Conservation (phyloP, 2,797 vertebrate species). For the Pogoniulus pusillus region DNA sequence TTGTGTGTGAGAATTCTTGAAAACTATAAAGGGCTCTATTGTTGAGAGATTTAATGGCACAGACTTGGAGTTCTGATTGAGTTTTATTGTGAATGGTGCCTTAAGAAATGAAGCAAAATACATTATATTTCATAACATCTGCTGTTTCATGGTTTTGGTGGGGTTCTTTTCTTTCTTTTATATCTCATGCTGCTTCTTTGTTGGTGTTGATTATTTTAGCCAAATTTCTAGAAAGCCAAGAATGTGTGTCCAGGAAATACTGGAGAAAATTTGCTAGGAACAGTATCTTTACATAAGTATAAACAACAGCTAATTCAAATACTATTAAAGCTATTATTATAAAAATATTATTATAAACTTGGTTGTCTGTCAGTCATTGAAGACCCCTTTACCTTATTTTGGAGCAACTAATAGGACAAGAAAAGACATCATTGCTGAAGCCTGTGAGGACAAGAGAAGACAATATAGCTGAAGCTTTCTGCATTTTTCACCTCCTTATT, state of each 20-base stretch:
- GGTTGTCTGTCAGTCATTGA: not conserved
- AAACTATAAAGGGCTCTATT: not conserved
- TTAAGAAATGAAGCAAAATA: slow-evolving; percentile 16
- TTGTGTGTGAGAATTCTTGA: not conserved
- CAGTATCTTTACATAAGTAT: not conserved
- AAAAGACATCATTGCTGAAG: not conserved
- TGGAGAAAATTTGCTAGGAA: not conserved
- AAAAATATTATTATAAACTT: too few relatives aligned
- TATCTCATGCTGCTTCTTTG: not conserved
- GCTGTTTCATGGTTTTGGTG: not conserved
- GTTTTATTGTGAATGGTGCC: not conserved
- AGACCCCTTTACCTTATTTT: not conserved
- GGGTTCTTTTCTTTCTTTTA: not conserved
- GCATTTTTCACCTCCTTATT: not conserved
- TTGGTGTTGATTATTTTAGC: not conserved
- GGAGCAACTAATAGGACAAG: not conserved
- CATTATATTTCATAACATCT: not conserved
- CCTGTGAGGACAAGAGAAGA: not conserved
- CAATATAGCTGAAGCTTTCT: not conserved
- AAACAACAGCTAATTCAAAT: not conserved
- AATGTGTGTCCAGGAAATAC: not conserved
- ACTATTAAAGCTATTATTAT: too few relatives aligned
- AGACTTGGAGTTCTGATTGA: not conserved
- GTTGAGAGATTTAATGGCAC: not conserved
- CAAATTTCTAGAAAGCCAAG: slow-evolving; percentile 2